Evolutionary conservation across 2,113 vertebrate species (phyloP), one percentile per base, ranked within the genome.

Genomic region (Cyanocitta stelleri): DNA sequence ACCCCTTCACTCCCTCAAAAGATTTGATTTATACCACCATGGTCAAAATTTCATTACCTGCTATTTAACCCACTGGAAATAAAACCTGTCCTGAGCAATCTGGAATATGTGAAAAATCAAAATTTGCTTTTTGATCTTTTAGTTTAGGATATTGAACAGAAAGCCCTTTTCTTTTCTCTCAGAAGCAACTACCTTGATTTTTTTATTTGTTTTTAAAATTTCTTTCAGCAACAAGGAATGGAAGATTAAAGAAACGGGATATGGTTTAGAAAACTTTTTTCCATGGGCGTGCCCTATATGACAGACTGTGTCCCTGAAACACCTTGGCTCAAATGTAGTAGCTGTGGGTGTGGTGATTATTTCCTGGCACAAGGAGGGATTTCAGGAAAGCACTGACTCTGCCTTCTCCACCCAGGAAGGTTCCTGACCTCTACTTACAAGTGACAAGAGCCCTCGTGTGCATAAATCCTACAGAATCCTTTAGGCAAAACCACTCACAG

Each of bases 311-410:
- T 96, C 96, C 95, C 95, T 95, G 95, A 78, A 95, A 94, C 90
- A 84, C 62, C 96, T 97, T 95, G 94, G 96, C 97, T 96, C 90
- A 68, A 43, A 66, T 91, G 90, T 93, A 85, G 90, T 81, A 90
- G 73, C 74, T 73, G 44, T 94, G 97, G 96, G 91, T 94, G 95
- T 71, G 87, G 96, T 90, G 94, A 95, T 91, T 92, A 75, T 97
- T 98, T 97, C 96, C 97, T 96, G 96, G 96, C 95, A 93, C 86
- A 94, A 96, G 88, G 79, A 94, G 39, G 59, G 95, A 95, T 93
- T 97, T 97, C 94, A 97, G 96, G 97, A 96, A 97, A 97, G 85
- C 66, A 54, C 84, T 97, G 89, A 90, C 75, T 95, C 86, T 96
- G 52, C n/a, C 63, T 97, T 80, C 97, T 97, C 91, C 93, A 95